Evolutionary conservation across 2,113 vertebrate genomes (phyloP).

Genomic region (Asarcornis scutulata): DNA sequence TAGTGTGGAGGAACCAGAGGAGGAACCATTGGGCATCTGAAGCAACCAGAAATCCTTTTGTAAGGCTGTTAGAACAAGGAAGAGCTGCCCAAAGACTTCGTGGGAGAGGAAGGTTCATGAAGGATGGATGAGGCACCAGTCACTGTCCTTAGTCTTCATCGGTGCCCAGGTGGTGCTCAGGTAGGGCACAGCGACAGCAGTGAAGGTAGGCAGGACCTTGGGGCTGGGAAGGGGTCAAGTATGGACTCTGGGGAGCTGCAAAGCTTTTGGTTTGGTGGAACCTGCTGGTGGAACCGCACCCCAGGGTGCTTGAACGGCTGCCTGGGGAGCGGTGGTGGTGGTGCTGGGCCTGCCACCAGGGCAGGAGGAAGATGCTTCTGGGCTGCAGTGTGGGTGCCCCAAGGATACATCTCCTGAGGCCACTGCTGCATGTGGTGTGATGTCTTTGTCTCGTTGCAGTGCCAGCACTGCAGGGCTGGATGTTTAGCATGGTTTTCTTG

Average conservation of each 20-base stretch:
- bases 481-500: fast-evolving
- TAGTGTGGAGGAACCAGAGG: fast-evolving
- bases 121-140: neutral
- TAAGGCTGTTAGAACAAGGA: neutral
- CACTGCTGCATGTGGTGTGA: fast-evolving
- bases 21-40: neutral
- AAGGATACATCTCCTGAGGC: neutral
- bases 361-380: neutral
- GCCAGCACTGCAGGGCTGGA: neutral
- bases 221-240: neutral
- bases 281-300: neutral
- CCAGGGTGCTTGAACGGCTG: neutral
- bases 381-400: too few species aligned
- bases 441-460: neutral
- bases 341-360: neutral
- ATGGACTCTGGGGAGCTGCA: neutral
- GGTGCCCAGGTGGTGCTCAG: fast-evolving
- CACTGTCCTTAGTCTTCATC: neutral
- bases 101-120: neutral
- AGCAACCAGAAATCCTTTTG: neutral
- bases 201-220: neutral
- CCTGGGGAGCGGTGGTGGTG: neutral
- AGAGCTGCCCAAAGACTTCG: neutral
- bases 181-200: neutral
- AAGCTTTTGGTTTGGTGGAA: neutral